phyloP scores from a whole-genome alignment of 2,888 invertebrate genomes.

The Dinocampus coccinellae region DNA sequence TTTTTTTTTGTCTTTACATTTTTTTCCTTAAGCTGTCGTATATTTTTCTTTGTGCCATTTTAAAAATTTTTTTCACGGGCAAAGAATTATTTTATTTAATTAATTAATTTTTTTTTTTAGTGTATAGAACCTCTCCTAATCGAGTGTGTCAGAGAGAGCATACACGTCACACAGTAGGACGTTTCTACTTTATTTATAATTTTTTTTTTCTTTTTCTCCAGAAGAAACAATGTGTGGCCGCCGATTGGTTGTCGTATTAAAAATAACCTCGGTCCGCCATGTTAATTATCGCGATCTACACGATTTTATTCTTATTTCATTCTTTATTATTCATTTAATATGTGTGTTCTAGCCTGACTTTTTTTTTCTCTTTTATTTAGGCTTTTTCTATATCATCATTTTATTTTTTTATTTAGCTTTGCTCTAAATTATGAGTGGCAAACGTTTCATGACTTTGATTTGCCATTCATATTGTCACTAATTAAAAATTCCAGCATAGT shows the following conservation, averaged over 20 bases:
- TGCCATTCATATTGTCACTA: slow-evolving; percentile 4
- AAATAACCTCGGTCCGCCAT: slow-evolving; percentile 64
- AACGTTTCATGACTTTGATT: not conserved
- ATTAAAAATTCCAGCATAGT: slow-evolving; percentile 23
- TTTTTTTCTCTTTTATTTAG: slow-evolving; percentile 7
- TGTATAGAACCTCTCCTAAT: slow-evolving; percentile 9
- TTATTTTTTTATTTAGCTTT: not conserved
- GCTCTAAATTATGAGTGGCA: not conserved
- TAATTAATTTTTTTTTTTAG: no score
- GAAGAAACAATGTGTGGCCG: slow-evolving; percentile 53
- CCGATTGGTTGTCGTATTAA: slow-evolving; percentile 70
- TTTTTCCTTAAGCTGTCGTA: not conserved
- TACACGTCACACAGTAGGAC: not conserved
- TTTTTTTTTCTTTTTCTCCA: not conserved
- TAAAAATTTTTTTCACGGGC: not conserved
- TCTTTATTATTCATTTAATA: slow-evolving; percentile 3
- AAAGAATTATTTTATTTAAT: not conserved
- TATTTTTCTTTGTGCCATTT: not conserved
- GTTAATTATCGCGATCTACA: slow-evolving; percentile 35
- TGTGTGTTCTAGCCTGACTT: slow-evolving; percentile 19
- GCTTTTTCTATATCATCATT: slow-evolving; percentile 21
- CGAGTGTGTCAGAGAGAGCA: slow-evolving; percentile 12
- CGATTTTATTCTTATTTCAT: slow-evolving; percentile 21
- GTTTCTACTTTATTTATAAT: no score
- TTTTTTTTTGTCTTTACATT: not conserved